These are phyloP conservation scores for Pantala flavescens DNA, from an alignment of 1,140 invertebrate genomes.

Conservation along the genomic window DNA sequence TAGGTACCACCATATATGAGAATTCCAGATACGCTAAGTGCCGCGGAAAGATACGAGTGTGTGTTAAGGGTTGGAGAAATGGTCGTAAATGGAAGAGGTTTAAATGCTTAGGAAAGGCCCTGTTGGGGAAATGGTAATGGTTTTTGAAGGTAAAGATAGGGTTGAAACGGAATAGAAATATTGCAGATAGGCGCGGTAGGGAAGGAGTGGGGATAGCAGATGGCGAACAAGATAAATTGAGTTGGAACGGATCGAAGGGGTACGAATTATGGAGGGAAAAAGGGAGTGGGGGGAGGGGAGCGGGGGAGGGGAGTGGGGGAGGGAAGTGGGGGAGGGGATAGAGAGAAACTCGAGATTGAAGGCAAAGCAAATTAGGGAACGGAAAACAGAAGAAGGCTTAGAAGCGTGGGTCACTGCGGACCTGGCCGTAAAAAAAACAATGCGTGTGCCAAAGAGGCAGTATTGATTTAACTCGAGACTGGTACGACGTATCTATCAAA, in stretches of 20 bases:
- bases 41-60: no score
- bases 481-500: no score
- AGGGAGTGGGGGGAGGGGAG: not conserved
- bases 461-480: no score
- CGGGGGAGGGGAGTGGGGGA: not conserved
- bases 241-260: conserved; percentile 6
- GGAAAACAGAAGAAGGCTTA: not conserved
- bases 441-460: not conserved
- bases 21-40: no score
- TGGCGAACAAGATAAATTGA: conserved; percentile 9
- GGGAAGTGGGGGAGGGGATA: not conserved
- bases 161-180: no score
- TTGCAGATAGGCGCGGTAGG: not conserved
- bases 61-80: no score
- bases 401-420: not conserved
- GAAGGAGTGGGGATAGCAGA: not conserved
- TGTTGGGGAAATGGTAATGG: no score
- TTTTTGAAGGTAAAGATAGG: no score
- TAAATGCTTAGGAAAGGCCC: no score
- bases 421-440: not conserved
- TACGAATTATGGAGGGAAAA: not conserved
- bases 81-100: no score
- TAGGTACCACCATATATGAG: no score
- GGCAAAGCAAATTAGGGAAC: conserved; percentile 3
- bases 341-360: not conserved